Evolutionary conservation across 2,113 vertebrate species (phyloP).

Genomic region (Forbesichthys papilliferus): DNA sequence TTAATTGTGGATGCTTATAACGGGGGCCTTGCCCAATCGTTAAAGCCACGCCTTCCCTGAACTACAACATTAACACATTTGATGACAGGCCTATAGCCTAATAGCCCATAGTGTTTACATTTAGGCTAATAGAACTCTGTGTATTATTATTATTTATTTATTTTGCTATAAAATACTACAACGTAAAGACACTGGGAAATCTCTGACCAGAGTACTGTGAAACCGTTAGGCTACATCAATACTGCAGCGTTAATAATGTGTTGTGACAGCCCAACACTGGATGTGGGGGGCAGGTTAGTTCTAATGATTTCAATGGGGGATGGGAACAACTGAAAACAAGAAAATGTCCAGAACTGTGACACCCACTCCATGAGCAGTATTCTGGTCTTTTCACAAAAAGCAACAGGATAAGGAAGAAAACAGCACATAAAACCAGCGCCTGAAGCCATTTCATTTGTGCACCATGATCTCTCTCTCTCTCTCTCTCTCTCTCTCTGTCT

Average conservation of each 20-base stretch:
- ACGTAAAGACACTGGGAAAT: no score
- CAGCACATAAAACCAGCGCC: conserved; percentile 37
- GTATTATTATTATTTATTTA: no score
- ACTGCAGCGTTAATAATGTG: no score
- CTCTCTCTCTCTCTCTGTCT: conserved; percentile 34
- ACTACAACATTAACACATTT: conserved; percentile 29
- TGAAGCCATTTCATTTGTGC: conserved; percentile 47
- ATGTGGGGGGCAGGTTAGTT: conserved; percentile 20
- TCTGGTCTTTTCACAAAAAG: conserved; percentile 54
- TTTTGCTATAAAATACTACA: no score
- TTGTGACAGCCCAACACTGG: not conserved
- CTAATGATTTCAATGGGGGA: conserved; percentile 26
- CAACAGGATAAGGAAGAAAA: conserved; percentile 15
- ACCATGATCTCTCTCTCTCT: conserved; percentile 11
- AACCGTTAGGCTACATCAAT: no score
- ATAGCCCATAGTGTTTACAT: no score
- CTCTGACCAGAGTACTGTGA: no score
- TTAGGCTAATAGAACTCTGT: no score
- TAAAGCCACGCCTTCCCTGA: conserved; percentile 47
- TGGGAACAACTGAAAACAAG: conserved; percentile 30
- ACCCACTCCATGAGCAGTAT: conserved; percentile 55
- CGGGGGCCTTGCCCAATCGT: no score
- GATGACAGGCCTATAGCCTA: not conserved
- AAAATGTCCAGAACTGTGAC: conserved; percentile 65
- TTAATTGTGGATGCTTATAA: not conserved